phyloP scores from a whole-genome alignment of 2,113 vertebrate species.

The Silurus asotus region DNA sequence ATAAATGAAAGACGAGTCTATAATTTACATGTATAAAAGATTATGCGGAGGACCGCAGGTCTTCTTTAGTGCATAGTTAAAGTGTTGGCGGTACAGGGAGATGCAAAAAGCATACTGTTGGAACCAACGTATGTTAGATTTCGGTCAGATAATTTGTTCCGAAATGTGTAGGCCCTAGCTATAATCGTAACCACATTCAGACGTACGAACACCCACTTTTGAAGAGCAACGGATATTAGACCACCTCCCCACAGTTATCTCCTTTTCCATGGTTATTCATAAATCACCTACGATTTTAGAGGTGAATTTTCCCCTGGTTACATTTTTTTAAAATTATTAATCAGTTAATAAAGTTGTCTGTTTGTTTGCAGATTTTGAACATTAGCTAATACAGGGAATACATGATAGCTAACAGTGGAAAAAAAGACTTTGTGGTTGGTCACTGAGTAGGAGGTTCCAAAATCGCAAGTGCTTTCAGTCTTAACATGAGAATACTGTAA shows the following conservation, averaged over 20 bases:
- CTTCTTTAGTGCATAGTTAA: neutral
- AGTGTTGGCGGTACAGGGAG: neutral
- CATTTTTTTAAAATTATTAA: neutral
- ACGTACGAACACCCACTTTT: constrained; percentile 57
- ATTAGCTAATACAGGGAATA: neutral
- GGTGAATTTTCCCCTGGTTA: neutral
- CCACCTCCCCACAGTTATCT: constrained; percentile 1
- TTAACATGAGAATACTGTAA: neutral
- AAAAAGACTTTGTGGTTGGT: constrained; percentile 17
- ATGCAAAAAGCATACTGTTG: neutral
- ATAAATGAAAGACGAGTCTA: neutral
- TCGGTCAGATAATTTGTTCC: constrained; percentile 25
- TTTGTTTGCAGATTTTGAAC: neutral
- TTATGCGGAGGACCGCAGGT: neutral
- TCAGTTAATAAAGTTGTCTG: neutral
- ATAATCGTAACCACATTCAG: constrained; percentile 26
- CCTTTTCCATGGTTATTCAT: constrained; percentile 42
- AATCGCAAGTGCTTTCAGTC: constrained; percentile 5
- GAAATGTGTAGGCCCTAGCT: constrained; percentile 36
- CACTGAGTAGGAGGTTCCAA: constrained; percentile 9
- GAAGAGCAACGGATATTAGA: constrained; percentile 28
- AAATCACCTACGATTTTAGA: constrained; percentile 12
- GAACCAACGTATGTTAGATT: neutral
- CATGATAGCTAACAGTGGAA: neutral
- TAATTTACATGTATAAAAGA: neutral